These are phyloP conservation scores for Plebejus melissa DNA, from an alignment of 2,888 invertebrate genomes.

Conservation along the genomic window DNA sequence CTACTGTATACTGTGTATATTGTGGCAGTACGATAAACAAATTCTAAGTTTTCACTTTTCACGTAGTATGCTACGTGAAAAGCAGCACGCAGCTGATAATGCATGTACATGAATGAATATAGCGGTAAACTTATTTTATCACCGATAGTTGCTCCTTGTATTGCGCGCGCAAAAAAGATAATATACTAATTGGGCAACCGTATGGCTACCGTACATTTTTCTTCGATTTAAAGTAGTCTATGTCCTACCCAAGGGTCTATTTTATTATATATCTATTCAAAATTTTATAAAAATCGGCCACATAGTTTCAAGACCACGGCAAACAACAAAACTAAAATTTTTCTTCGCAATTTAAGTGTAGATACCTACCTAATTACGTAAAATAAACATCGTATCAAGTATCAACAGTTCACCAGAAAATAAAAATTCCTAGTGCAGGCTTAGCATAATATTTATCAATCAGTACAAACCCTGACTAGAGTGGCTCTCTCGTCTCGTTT, in stretches of 20 bases:
- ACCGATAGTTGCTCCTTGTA: neutral
- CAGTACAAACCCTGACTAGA: slow-evolving; percentile 45
- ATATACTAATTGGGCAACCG: neutral
- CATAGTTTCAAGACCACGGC: neutral
- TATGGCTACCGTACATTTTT: too few species aligned
- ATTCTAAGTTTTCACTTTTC: neutral
- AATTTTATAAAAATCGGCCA: too few species aligned
- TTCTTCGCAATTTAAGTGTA: neutral
- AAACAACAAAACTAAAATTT: neutral
- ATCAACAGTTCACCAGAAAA: too few species aligned
- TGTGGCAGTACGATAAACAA: neutral
- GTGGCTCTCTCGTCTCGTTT: slow-evolving; percentile 66
- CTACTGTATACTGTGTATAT: neutral
- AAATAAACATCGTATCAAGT: too few species aligned
- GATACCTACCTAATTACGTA: neutral
- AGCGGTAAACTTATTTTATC: neutral
- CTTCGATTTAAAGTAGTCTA: too few species aligned
- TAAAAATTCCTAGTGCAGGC: neutral
- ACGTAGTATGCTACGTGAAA: neutral
- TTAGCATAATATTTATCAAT: slow-evolving; percentile 8
- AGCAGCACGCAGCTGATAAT: neutral
- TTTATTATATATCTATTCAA: too few species aligned
- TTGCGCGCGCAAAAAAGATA: neutral
- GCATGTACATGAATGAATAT: neutral
- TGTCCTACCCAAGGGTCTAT: too few species aligned